Conservation (phyloP, 2,797 vertebrate species). For the Microctenopoma lineatum region DNA sequence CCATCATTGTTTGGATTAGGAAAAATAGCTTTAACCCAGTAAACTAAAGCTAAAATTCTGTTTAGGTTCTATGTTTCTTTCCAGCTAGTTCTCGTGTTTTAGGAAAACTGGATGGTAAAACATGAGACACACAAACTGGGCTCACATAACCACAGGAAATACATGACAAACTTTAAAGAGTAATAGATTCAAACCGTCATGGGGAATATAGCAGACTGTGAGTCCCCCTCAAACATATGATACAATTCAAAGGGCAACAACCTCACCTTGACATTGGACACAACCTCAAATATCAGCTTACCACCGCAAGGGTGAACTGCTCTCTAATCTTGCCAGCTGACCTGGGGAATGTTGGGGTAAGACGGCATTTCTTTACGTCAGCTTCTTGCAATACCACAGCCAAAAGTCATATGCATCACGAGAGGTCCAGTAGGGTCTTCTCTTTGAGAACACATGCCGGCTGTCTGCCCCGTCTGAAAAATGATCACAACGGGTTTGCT, state of each 20-base stretch:
- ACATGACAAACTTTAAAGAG: constrained; percentile 64
- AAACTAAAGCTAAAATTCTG: not conserved
- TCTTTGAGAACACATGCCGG: constrained; percentile 20
- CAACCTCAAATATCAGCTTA: constrained; percentile 70
- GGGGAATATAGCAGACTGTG: constrained; percentile 46
- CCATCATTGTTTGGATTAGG: not conserved
- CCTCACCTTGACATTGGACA: constrained; percentile 75
- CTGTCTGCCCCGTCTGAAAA: constrained; percentile 10
- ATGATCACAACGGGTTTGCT: constrained; percentile 9
- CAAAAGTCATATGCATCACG: constrained; percentile 13
- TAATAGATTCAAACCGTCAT: constrained; percentile 62
- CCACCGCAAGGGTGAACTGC: constrained; percentile 55
- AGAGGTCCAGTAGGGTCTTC: constrained; percentile 38
- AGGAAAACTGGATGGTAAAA: not conserved
- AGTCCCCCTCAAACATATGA: constrained; percentile 72
- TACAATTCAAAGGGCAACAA: constrained; percentile 68
- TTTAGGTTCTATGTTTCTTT: not conserved
- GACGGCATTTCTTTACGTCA: constrained; percentile 60
- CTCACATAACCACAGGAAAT: constrained; percentile 46
- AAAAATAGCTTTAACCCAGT: not conserved
- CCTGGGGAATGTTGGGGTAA: constrained; percentile 65
- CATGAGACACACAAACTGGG: not conserved
- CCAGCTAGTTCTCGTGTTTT: not conserved
- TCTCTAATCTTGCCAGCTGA: constrained; percentile 70
- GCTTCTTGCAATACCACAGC: constrained; percentile 34